phyloP scores from a whole-genome alignment of 1,140 invertebrate species.

The Metopolophium dirhodum region DNA sequence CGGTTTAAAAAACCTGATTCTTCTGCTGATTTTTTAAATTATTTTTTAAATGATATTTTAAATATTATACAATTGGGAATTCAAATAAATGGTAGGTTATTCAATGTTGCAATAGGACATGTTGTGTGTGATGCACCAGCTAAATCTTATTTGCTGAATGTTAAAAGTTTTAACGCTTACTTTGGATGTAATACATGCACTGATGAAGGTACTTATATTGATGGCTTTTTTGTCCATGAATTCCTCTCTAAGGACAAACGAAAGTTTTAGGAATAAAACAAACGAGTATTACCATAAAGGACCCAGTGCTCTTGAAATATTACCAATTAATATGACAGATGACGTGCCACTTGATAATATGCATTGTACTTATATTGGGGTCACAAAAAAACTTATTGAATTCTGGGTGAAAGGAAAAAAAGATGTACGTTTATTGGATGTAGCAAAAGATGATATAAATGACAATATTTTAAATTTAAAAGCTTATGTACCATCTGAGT shows the following conservation, averaged over 20 bases:
- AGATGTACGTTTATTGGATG: background rate
- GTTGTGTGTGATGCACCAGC: no score
- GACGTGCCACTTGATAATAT: background rate
- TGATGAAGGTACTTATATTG: constrained; percentile 21
- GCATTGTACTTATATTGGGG: constrained; percentile 1
- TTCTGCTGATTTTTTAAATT: no score
- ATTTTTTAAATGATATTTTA: no score
- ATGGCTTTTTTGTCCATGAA: constrained; percentile 1
- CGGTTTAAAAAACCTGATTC: no score
- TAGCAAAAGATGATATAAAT: background rate
- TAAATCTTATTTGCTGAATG: no score
- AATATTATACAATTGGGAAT: no score
- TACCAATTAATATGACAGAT: constrained; percentile 26
- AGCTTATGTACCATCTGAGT: background rate
- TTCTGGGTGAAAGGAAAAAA: constrained; percentile 13
- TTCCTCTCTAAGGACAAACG: background rate
- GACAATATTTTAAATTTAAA: background rate
- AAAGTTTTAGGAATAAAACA: constrained; percentile 1
- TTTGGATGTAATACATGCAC: no score
- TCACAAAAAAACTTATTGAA: background rate
- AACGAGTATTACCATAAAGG: constrained; percentile 33
- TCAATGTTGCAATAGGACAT: no score
- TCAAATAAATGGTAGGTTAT: no score
- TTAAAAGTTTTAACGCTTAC: no score
- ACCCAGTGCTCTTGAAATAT: background rate